These are phyloP conservation scores for Chalcosyrphus nemorum DNA, from an alignment of 2,888 invertebrate genomes.

Conservation along the genomic window DNA sequence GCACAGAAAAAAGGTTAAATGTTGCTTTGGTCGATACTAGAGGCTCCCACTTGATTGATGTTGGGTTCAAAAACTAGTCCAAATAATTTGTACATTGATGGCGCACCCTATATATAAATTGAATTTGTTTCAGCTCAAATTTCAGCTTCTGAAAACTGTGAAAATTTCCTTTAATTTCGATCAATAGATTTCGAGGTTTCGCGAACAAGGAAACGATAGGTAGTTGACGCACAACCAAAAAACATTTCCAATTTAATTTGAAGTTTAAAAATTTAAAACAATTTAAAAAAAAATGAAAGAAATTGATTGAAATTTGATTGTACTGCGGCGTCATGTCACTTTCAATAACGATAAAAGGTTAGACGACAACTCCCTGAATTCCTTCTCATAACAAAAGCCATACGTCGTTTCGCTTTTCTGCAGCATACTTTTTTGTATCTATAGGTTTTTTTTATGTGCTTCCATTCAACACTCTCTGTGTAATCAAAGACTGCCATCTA, in stretches of 20 bases:
- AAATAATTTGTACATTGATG: too few species aligned
- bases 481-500: conserved; percentile 48
- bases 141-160: too few species aligned
- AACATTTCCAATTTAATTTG: neutral
- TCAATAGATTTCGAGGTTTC: too few species aligned
- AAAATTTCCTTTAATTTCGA: too few species aligned
- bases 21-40: too few species aligned
- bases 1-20: too few species aligned
- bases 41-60: too few species aligned
- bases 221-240: too few species aligned
- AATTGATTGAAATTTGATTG: conserved; percentile 44
- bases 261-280: conserved; percentile 17
- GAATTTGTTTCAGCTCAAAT: too few species aligned
- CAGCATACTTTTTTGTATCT: conserved; percentile 30
- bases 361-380: conserved; percentile 11
- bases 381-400: neutral
- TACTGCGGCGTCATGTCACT: neutral
- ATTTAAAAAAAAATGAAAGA: conserved; percentile 30
- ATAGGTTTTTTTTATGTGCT: neutral
- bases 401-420: conserved; percentile 14
- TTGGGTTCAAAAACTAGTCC: too few species aligned
- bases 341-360: conserved; percentile 4
- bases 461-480: conserved; percentile 15
- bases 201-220: too few species aligned
- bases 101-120: too few species aligned